These are phyloP conservation scores for Porites rus DNA, from an alignment of 92 coral and sea anemone genomes.

Conservation along the genomic window DNA sequence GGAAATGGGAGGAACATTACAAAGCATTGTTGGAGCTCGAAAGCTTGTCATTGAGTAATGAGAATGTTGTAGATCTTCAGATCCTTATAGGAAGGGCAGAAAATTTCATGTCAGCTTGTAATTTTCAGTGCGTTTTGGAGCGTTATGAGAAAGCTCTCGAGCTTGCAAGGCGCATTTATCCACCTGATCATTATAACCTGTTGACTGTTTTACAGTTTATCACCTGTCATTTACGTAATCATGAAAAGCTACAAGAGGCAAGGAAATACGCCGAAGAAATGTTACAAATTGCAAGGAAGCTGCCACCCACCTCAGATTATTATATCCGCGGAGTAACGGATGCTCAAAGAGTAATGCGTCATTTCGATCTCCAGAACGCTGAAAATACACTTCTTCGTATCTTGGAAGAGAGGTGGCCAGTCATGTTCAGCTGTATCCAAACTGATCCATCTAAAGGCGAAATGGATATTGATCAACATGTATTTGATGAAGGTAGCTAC, in stretches of 20 bases:
- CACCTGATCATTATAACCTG: no score
- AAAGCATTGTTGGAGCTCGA: not conserved
- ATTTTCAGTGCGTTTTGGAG: not conserved
- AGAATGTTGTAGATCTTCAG: not conserved
- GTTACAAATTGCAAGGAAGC: not conserved
- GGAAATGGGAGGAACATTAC: not conserved
- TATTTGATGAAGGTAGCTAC: not conserved
- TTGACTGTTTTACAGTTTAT: no score
- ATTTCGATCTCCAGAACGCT: not conserved
- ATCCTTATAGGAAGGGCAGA: not conserved
- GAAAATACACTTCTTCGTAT: not conserved
- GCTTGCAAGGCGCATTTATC: no score
- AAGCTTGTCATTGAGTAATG: not conserved
- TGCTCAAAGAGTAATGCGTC: not conserved
- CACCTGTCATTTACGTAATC: no score
- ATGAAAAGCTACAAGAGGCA: not conserved
- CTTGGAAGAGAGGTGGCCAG: conserved; percentile 1
- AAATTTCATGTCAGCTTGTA: not conserved
- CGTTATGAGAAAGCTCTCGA: no score
- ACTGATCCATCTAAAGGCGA: not conserved
- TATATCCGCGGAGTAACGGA: not conserved
- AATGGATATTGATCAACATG: not conserved
- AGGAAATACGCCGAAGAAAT: conserved; percentile 5
- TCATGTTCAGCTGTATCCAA: not conserved
- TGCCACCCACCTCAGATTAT: not conserved